Evolutionary conservation across 2,113 vertebrate species (phyloP), one percentile per base, ranked within the genome.

Genomic region (Mastomys natalensis): DNA sequence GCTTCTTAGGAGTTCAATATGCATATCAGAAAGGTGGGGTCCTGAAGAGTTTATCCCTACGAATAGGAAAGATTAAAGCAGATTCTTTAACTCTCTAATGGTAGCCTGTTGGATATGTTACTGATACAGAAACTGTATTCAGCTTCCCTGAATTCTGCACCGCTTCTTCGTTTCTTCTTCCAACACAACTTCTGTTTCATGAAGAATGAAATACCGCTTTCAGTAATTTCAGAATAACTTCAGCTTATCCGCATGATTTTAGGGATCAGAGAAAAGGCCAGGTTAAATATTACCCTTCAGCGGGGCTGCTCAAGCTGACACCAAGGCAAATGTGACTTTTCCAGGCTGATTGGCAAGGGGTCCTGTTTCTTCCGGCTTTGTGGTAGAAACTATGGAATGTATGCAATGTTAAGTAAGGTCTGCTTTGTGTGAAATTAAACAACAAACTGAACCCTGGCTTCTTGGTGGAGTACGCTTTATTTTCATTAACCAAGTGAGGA

Each of bases 281-380:
- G 96, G 95, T 97, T 97, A 98, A 97, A 97, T 97, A 97, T 95
- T 98, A 97, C 97, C 90, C 93, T 98, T 97, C 62, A 90, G 31
- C 78, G 86, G 51, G 21, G 45, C 89, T 95, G 94, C 70, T 96
- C 93, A 58, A 81, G 73, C 90, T 95, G 95, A 94, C 68, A 95
- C 43, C 77, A 87, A 62, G 43, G 77, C 87, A 91, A 87, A 95
- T 90, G 91, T 7, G 43, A 96, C 66, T 96, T 97, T 96, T 92
- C 89, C 93, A 89, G 88, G 68, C 92, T 95, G 96, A 92, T 96
- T 95, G 53, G 91, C 89, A 95, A 82, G 93, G 87, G 88, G 85
- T 92, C 92, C 66, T 92, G 43, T 84, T 96, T 92, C 73, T 94
- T 95, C n/a, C 53, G 94, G 88, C 90, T 96, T 64, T 86, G 89